phyloP scores from a whole-genome alignment of 2,113 vertebrate species.

The Anser cygnoides region DNA sequence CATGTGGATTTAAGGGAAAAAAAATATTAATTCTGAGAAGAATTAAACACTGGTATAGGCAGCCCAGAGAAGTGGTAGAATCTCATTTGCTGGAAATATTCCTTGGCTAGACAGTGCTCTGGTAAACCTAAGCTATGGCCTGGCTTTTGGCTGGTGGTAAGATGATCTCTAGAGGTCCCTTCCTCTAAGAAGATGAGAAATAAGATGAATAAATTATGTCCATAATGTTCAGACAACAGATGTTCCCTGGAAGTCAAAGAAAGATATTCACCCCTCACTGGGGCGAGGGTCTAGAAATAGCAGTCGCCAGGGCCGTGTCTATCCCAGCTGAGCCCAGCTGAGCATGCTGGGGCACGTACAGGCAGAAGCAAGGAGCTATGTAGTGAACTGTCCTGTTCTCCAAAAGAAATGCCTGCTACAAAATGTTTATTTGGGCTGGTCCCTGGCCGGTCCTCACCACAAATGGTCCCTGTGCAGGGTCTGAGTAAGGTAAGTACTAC shows the following conservation, averaged over 20 bases:
- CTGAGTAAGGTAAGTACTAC: neutral
- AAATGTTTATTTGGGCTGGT: neutral
- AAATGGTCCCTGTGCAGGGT: neutral
- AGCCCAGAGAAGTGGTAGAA: neutral
- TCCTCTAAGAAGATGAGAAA: neutral
- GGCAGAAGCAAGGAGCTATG: rapidly evolving
- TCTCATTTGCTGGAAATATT: neutral
- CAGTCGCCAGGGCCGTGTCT: neutral
- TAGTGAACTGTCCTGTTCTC: neutral
- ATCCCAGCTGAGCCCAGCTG: neutral
- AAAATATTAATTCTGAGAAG: neutral
- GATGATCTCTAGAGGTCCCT: neutral
- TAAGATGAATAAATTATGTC: neutral
- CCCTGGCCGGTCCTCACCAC: neutral
- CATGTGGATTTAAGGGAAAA: neutral
- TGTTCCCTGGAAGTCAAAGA: neutral
- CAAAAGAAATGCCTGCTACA: neutral
- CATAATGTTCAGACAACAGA: neutral
- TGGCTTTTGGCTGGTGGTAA: neutral
- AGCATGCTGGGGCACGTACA: neutral
- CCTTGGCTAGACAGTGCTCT: neutral
- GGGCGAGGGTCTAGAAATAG: neutral
- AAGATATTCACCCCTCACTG: neutral
- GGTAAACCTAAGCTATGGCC: neutral
- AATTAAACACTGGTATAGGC: neutral